These are phyloP conservation scores for Pseudolycoriella hygida DNA, from an alignment of 2,888 invertebrate species.

Conservation along the genomic window DNA sequence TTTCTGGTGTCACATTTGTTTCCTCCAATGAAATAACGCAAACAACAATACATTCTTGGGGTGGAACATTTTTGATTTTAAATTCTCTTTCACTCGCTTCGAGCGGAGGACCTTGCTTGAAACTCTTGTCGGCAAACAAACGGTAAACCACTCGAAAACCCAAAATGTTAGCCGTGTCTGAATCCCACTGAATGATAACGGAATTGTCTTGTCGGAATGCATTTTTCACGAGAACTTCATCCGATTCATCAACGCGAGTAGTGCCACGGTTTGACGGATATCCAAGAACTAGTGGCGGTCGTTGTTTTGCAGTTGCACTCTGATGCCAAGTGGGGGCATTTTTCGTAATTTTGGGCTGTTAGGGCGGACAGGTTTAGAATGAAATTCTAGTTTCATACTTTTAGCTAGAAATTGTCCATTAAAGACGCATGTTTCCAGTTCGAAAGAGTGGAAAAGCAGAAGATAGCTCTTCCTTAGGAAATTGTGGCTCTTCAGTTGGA, in stretches of 20 bases:
- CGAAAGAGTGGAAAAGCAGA: no score
- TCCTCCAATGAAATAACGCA: conserved; percentile 85
- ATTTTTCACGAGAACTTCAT: conserved; percentile 69
- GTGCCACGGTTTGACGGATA: conserved; percentile 45
- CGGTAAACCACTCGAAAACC: conserved; percentile 80
- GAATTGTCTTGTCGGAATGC: conserved; percentile 69
- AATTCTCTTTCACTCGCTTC: conserved; percentile 82
- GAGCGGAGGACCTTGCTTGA: conserved; percentile 77
- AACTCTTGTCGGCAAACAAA: conserved; percentile 74
- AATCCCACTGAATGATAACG: conserved; percentile 83
- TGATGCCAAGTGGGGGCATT: conserved; percentile 31
- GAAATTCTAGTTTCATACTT: no score
- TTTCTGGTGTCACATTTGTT: conserved; percentile 70
- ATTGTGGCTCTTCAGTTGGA: no score
- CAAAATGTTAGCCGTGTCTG: conserved; percentile 69
- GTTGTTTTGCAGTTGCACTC: conserved; percentile 23
- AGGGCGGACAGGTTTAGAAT: no score
- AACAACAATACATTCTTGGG: conserved; percentile 85
- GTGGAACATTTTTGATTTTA: conserved; percentile 81
- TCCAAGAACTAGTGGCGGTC: conserved; percentile 55
- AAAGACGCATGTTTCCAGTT: background rate
- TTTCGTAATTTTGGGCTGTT: conserved; percentile 16
- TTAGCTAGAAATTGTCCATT: background rate
- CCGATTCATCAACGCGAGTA: conserved; percentile 42
- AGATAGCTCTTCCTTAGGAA: no score